Base-by-base conservation (phyloP, 2,113 vertebrate species). In the Mormoops blainvillei region DNA sequence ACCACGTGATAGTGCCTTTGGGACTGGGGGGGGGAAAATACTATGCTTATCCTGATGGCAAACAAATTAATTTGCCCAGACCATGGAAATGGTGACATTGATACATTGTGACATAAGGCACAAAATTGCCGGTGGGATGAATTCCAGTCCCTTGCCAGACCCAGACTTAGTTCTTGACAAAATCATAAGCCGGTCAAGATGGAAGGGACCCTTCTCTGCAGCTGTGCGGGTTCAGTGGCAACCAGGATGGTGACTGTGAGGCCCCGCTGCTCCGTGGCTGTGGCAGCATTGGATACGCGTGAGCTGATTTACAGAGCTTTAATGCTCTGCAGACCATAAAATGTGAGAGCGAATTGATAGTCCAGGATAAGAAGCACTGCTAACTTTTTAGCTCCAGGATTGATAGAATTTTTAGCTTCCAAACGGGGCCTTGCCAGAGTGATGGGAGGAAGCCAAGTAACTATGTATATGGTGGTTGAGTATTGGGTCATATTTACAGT, bases 201-300 rank as follows among this genome's bases (percentile, higher is more conserved):
- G 4, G 45, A 52, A 87, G 36, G 43, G 73, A 31, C 38, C 28
- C 73, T 87, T 68, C 24, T 45, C 65, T 48, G 33, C 22, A 45
- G 19, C 73, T 45, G 36, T 9, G 7, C 2, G 20, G 31, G 48
- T 7, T 2, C 20, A 8, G 43, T 41, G 43, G 65, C 67, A 67
- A 36, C 58, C 41, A 0, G 5, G 5, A 7, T 13, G 50, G 88
- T 41, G 16, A 61, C 33, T 74, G 22, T 58, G 48, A 58, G 52
- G 8, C 36, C 73, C 45, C 6, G 0, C n/a, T 24, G 45, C 22
- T 36, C 36, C 5, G 0, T 7, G 24, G 33, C 6, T 0, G 7
- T 0, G 3, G 28, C 28, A 12, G 7, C 54, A 0, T 4, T 15
- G 41, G 28, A 3, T 31, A 1, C 1, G 0, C 4, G 52, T 26